phyloP scores from a whole-genome alignment of 2,888 invertebrate species.

The Drosophila tripunctata region DNA sequence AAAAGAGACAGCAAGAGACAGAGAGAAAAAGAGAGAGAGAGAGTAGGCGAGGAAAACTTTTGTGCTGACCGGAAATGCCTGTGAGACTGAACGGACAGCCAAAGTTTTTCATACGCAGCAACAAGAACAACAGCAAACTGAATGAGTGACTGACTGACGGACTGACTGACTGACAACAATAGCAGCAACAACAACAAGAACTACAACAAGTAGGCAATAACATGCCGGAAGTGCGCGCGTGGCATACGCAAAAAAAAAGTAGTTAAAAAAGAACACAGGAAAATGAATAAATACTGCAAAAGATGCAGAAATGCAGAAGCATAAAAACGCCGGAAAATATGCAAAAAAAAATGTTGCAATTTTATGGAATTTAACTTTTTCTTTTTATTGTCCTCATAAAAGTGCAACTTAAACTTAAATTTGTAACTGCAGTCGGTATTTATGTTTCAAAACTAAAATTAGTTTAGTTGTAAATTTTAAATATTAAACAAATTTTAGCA shows the following conservation, averaged over 20 bases:
- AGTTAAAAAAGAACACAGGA: conserved; percentile 27
- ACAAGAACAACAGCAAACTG: conserved; percentile 16
- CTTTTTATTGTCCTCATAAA: not conserved
- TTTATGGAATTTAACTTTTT: conserved; percentile 41
- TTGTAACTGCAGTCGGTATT: not conserved
- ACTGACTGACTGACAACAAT: conserved; percentile 23
- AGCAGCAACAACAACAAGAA: conserved; percentile 17
- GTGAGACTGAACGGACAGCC: conserved; percentile 54
- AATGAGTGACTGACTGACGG: conserved; percentile 27
- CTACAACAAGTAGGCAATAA: conserved; percentile 57
- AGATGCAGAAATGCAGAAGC: conserved; percentile 41
- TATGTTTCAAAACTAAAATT: not conserved
- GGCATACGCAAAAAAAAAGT: conserved; percentile 49
- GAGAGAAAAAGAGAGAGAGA: conserved; percentile 8
- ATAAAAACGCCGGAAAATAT: conserved; percentile 45
- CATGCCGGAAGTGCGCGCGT: conserved; percentile 72
- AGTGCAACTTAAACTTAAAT: not conserved
- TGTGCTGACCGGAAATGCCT: conserved; percentile 70
- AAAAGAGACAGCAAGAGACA: conserved; percentile 10
- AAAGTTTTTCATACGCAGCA: conserved; percentile 57
- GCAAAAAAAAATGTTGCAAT: conserved; percentile 45
- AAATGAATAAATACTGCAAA: conserved; percentile 34
- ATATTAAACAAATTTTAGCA: no score
- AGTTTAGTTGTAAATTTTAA: no score
- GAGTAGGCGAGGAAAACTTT: conserved; percentile 33